Evolutionary conservation across 2,888 invertebrate genomes (phyloP).

Genomic region (Itoplectis maculator): DNA sequence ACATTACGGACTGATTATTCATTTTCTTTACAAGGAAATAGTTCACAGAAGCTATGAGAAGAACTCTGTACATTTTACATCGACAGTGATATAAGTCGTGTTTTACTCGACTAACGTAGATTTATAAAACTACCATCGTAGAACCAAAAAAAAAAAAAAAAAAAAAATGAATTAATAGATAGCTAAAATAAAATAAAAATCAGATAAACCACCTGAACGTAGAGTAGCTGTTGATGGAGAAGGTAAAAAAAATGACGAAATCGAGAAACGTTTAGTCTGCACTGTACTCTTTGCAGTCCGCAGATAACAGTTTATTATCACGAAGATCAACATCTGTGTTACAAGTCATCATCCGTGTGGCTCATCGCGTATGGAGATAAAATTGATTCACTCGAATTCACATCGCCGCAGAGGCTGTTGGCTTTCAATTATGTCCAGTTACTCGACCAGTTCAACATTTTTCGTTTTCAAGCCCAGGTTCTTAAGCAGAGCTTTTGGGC

Average conservation of each 20-base stretch:
- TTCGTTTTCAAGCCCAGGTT: slow-evolving; percentile 86
- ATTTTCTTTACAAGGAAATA: background rate
- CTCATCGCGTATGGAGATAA: slow-evolving; percentile 13
- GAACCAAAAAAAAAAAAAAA: background rate
- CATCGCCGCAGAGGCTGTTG: background rate
- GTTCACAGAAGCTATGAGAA: background rate
- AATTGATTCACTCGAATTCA: slow-evolving; percentile 1
- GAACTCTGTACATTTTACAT: background rate
- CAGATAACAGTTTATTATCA: slow-evolving; percentile 49
- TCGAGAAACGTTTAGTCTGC: slow-evolving; percentile 23
- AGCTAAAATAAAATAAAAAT: slow-evolving; percentile 23
- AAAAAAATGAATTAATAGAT: no score
- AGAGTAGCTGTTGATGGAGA: background rate
- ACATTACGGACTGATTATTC: background rate
- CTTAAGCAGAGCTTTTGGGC: slow-evolving; percentile 91
- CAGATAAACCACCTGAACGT: background rate
- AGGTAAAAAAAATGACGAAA: slow-evolving; percentile 19
- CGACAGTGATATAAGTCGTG: background rate
- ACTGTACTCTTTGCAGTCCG: slow-evolving; percentile 8
- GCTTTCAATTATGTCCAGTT: slow-evolving; percentile 4
- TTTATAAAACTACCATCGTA: background rate
- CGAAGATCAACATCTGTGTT: slow-evolving; percentile 35
- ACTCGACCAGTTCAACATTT: slow-evolving; percentile 20
- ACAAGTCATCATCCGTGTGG: slow-evolving; percentile 8
- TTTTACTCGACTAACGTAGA: background rate